phyloP scores from a whole-genome alignment of 2,797 vertebrate genomes.

The Platyrinchus mystaceus region DNA sequence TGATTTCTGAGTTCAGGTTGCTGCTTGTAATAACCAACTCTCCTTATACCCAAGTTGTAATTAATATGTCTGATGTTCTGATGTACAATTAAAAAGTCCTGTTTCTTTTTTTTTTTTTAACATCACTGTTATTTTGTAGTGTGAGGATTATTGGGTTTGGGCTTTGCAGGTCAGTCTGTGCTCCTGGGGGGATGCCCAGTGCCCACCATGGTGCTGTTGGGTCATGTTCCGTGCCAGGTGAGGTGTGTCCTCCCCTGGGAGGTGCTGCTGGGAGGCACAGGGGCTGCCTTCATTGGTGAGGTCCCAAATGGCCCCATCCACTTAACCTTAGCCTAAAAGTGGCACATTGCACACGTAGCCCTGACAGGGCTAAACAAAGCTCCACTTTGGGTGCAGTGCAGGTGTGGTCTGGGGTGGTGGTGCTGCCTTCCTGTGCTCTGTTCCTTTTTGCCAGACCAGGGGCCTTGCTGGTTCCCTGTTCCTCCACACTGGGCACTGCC shows the following conservation, averaged over 20 bases:
- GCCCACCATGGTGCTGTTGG: neutral
- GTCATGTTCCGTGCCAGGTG: neutral
- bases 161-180: neutral
- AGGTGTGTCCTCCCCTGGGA: neutral
- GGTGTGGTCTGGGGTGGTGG: neutral
- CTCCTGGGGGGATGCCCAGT: neutral
- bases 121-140: neutral
- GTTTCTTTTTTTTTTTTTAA: neutral
- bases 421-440: neutral
- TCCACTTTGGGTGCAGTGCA: neutral
- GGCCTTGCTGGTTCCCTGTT: neutral
- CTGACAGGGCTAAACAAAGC: neutral
- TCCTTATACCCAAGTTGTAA: constrained; percentile 73
- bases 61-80: constrained; percentile 69
- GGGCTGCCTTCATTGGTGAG: neutral
- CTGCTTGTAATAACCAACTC: constrained; percentile 75
- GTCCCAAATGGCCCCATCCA: neutral
- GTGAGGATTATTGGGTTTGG: neutral
- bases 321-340: neutral
- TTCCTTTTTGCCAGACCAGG: neutral
- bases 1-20: constrained; percentile 67
- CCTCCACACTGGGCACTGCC: neutral
- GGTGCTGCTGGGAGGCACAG: neutral
- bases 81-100: constrained; percentile 60
- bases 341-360: accelerated